Conservation (phyloP, 2,888 invertebrate species). For the Coleophora deauratella region DNA sequence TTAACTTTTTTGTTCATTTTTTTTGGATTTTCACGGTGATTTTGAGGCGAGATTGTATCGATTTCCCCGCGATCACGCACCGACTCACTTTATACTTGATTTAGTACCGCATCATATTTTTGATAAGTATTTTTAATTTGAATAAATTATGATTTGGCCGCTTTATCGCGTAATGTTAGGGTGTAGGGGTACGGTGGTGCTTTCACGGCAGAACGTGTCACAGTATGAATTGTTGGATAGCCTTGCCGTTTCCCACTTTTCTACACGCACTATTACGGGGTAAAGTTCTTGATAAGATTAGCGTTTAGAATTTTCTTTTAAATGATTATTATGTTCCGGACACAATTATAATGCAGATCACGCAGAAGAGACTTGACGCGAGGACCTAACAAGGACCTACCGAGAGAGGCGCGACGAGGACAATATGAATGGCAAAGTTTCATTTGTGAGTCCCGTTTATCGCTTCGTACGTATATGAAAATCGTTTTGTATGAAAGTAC, state of each 20-base stretch:
- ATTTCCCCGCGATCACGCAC: slow-evolving; percentile 58
- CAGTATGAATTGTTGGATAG: slow-evolving; percentile 18
- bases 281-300: slow-evolving; percentile 4
- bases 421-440: no score
- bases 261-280: slow-evolving; percentile 1
- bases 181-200: slow-evolving; percentile 42
- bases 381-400: no score
- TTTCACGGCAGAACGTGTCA: slow-evolving; percentile 34
- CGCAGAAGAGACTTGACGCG: no score
- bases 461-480: no score
- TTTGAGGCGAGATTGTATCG: slow-evolving; percentile 50
- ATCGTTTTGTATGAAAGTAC: no score
- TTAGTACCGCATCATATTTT: slow-evolving; percentile 72
- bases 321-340: no score
- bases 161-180: slow-evolving; percentile 60
- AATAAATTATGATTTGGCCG: slow-evolving; percentile 73
- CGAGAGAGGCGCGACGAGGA: no score
- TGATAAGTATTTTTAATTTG: slow-evolving; percentile 75
- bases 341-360: no score
- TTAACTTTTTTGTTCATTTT: slow-evolving; percentile 27
- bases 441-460: no score
- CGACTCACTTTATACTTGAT: slow-evolving; percentile 67
- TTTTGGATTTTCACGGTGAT: slow-evolving; percentile 69
- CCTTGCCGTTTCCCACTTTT: slow-evolving; percentile 5
- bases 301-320: no score